Base-by-base conservation (phyloP, 2,113 vertebrate species). In the Stigmatopora argus region DNA sequence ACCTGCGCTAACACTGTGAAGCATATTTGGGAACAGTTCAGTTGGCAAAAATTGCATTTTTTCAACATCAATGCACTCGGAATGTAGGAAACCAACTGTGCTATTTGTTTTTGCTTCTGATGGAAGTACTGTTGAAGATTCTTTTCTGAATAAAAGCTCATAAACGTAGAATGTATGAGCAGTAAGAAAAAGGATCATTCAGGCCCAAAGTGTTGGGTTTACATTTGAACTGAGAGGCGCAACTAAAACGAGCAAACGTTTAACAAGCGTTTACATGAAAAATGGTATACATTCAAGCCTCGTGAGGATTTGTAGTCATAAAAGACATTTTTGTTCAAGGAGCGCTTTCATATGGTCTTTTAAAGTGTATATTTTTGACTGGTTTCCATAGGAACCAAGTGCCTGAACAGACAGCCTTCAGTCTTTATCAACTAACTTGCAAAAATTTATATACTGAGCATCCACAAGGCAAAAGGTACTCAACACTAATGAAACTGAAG, bases 1-100 rank as follows among this genome's bases (percentile, higher is more conserved):
- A 65, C 70, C 61, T 66, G 21, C 31, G 55, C 62, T 57, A 62
- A 77, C 21, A 62, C 34, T 66, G 61, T 64, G 48, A 68, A 69
- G 64, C 21, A 63, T 35, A 34, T 65, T 76, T 55, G 41, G 38
- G 63, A 26, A 58, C 67, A 61, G 70, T 55, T 21, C 61, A 70
- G 62, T 53, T 57, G 23, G 66, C 45, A 64, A 34, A 72, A 63
- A 23, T n/a, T 4, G 26, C 0, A 73, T 76, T 71, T 69, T n/a
- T 18, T 68, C 59, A 48, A 47, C 38, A 55, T 53, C 14, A 9
- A 21, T 44, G 65, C 45, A 52, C 14, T 61, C 3, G 9, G 38
- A 74, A 55, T 66, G 23, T 35, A 23, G 18, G 64, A 38, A 71
- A 26, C 19, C 21, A 49, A 48, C 35, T 11, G 26, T 34, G 55